Conservation (phyloP, 2,888 invertebrate genomes). For the Ophonus ardosiacus region DNA sequence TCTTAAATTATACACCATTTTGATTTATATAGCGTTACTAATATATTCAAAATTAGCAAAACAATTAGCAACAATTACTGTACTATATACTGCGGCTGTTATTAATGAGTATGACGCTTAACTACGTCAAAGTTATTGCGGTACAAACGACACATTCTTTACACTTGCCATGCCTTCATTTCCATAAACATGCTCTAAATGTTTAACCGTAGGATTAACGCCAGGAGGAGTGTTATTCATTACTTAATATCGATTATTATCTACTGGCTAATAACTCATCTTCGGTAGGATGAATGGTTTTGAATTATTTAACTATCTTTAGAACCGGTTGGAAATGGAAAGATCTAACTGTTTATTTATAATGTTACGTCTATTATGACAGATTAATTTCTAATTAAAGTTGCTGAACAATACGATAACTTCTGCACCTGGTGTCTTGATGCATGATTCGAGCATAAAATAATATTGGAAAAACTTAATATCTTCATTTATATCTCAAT, state of each 20-base stretch:
- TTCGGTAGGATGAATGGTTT: background rate
- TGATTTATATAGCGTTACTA: background rate
- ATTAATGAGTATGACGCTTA: constrained; percentile 17
- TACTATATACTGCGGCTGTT: background rate
- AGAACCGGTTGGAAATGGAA: constrained; percentile 10
- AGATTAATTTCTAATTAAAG: too few relatives aligned
- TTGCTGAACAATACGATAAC: too few relatives aligned
- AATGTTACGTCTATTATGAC: background rate
- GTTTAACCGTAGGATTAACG: constrained; percentile 9
- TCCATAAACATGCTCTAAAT: constrained; percentile 34
- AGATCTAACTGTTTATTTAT: background rate
- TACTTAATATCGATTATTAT: constrained; percentile 36
- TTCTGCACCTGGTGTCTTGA: too few relatives aligned
- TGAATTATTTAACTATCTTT: constrained; percentile 32
- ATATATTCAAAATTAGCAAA: constrained; percentile 24
- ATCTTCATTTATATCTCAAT: too few relatives aligned
- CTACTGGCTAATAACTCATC: constrained; percentile 18
- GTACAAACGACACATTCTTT: constrained; percentile 13
- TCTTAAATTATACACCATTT: background rate
- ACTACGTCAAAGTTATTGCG: constrained; percentile 15
- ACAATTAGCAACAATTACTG: constrained; percentile 22
- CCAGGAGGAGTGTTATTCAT: constrained; percentile 8
- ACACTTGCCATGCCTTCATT: constrained; percentile 8
- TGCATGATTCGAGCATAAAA: too few relatives aligned
- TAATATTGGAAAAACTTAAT: too few relatives aligned